Percentiles rank a stretch among this genome's conserved stretches.
phyloP scores from a whole-genome alignment of 2,113 vertebrate species.

The Brachyistius frenatus region DNA sequence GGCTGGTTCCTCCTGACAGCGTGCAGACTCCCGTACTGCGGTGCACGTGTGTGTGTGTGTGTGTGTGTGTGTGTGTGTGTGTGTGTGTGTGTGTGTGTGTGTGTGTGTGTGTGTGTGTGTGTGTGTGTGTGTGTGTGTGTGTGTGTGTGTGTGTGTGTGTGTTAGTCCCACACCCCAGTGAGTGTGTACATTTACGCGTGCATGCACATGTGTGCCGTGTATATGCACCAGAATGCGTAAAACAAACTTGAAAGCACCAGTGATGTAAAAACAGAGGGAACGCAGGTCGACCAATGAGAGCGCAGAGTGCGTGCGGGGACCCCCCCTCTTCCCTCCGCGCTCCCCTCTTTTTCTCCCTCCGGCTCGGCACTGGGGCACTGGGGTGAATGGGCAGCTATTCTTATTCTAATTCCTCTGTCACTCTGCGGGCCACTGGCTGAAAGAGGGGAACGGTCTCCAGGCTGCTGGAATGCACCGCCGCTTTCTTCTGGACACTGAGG shows the following conservation, averaged over 20 bases:
- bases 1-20: constrained; percentile 28
- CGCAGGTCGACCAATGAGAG: constrained; percentile 72
- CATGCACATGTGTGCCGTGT: constrained; percentile 67
- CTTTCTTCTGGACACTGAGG: constrained; percentile 78
- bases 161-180: constrained; percentile 13
- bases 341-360: constrained; percentile 49
- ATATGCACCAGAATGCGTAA: constrained; percentile 64
- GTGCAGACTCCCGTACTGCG: constrained; percentile 30
- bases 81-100: no score
- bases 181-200: constrained; percentile 72
- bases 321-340: constrained; percentile 55
- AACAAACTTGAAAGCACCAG: constrained; percentile 74
- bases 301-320: constrained; percentile 19
- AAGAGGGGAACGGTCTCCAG: constrained; percentile 85
- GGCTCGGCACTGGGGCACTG: constrained; percentile 76
- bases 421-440: constrained; percentile 79
- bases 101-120: no score
- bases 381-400: constrained; percentile 85
- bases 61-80: no score
- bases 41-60: constrained; percentile 28
- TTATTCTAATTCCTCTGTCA: constrained; percentile 88
- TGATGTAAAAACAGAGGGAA: constrained; percentile 82
- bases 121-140: no score
- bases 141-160: no score
- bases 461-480: constrained; percentile 84